These are phyloP conservation scores for Micronycteris hirsuta DNA, from an alignment of 2,113 vertebrate genomes.

Conservation along the genomic window DNA sequence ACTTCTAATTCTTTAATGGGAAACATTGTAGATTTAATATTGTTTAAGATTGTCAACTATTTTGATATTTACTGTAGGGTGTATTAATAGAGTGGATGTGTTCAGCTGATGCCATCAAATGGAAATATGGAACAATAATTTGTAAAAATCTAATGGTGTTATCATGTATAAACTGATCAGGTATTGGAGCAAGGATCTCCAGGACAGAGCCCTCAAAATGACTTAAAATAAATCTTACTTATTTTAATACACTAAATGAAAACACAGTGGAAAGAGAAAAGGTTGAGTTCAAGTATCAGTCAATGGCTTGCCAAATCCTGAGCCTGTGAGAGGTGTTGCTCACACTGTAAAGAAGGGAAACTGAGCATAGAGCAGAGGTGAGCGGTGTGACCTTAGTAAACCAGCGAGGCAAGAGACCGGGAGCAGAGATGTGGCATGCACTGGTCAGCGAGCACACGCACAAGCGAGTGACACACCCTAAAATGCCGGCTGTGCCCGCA, in stretches of 20 bases:
- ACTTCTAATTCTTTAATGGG: conserved; percentile 13
- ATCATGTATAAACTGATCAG: not conserved
- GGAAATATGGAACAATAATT: not conserved
- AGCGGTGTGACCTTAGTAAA: not conserved
- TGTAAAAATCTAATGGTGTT: not conserved
- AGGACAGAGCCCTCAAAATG: conserved; percentile 5
- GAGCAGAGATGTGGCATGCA: not conserved
- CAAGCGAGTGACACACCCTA: not conserved
- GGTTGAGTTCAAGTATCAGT: not conserved
- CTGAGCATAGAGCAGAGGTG: not conserved
- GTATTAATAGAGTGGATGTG: not conserved
- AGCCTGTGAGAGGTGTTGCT: not conserved
- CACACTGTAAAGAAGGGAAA: not conserved
- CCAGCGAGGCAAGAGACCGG: not conserved
- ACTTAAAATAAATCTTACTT: not conserved
- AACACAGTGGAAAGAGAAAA: not conserved
- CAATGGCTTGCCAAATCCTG: not conserved
- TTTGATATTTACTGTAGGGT: not conserved
- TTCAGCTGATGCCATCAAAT: not conserved
- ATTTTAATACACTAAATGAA: not conserved
- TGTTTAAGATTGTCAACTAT: not conserved
- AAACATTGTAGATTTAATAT: not conserved
- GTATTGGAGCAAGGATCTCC: not conserved
- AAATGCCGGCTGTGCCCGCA: not conserved
- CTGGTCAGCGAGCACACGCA: not conserved